phyloP scores from a whole-genome alignment of 2,797 vertebrate genomes.

The Adrianichthys oophorus region DNA sequence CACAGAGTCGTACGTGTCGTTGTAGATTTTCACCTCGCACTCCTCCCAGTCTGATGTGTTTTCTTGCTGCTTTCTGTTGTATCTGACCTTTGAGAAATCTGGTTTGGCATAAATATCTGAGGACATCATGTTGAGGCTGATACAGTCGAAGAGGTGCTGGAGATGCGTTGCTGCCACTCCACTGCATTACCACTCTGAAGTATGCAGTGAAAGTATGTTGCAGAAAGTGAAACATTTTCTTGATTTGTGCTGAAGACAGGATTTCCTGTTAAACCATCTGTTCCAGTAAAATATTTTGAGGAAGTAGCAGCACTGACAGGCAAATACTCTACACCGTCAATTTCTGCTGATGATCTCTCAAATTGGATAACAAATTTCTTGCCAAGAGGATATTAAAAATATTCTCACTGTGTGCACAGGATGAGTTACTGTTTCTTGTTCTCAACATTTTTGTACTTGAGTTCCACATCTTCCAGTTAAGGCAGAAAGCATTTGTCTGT shows the following conservation, averaged over 20 bases:
- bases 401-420: no score
- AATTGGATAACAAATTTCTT: no score
- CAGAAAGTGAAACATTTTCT: not conserved
- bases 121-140: not conserved
- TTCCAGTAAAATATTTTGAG: not conserved
- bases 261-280: not conserved
- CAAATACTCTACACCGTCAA: no score
- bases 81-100: slow-evolving; percentile 2
- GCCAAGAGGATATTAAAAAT: no score
- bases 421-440: no score
- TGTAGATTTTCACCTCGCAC: not conserved
- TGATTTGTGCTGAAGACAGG: not conserved
- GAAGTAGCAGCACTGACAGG: not conserved
- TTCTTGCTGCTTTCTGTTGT: not conserved
- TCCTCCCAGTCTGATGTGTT: not conserved
- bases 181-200: not conserved
- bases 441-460: no score
- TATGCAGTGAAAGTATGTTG: not conserved
- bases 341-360: no score
- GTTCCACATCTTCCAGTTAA: no score
- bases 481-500: no score
- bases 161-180: no score
- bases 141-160: not conserved
- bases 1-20: not conserved
- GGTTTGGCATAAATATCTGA: not conserved